These are phyloP conservation scores for Planiliza haematocheilus DNA, from an alignment of 2,113 vertebrate species.

Conservation along the genomic window DNA sequence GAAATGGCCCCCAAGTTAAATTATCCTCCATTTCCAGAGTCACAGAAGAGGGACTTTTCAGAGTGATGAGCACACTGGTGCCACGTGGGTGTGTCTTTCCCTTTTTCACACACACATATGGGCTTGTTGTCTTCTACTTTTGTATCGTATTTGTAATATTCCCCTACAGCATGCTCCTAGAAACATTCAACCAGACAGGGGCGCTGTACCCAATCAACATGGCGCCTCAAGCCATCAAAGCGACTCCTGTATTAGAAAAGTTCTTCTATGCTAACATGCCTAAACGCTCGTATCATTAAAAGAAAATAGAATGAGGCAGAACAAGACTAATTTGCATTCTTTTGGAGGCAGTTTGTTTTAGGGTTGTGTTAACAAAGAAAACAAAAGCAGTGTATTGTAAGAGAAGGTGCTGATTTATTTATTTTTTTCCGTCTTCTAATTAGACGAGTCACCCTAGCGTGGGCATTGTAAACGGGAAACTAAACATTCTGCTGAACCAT, in stretches of 20 bases:
- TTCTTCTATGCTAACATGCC: not conserved
- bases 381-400: constrained; percentile 46
- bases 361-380: constrained; percentile 56
- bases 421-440: constrained; percentile 42
- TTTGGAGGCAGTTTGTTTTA: constrained; percentile 56
- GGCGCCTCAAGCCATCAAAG: constrained; percentile 8
- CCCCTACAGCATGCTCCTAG: constrained; percentile 14
- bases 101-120: constrained; percentile 34
- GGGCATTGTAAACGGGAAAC: constrained; percentile 26
- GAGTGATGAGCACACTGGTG: constrained; percentile 65
- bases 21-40: constrained; percentile 81
- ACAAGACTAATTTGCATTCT: constrained; percentile 42
- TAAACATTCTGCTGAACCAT: constrained; percentile 38
- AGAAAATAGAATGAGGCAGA: constrained; percentile 27
- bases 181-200: constrained; percentile 10
- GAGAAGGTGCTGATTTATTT: constrained; percentile 20
- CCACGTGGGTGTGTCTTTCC: constrained; percentile 41
- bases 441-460: constrained; percentile 40
- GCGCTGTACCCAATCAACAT: not conserved
- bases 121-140: constrained; percentile 54
- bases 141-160: constrained; percentile 46
- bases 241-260: not conserved
- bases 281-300: constrained; percentile 40
- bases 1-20: constrained; percentile 83
- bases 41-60: constrained; percentile 66